Evolutionary conservation across 2,113 vertebrate genomes (phyloP), one percentile per base, ranked within the genome.

Genomic region (Setophaga petechia): DNA sequence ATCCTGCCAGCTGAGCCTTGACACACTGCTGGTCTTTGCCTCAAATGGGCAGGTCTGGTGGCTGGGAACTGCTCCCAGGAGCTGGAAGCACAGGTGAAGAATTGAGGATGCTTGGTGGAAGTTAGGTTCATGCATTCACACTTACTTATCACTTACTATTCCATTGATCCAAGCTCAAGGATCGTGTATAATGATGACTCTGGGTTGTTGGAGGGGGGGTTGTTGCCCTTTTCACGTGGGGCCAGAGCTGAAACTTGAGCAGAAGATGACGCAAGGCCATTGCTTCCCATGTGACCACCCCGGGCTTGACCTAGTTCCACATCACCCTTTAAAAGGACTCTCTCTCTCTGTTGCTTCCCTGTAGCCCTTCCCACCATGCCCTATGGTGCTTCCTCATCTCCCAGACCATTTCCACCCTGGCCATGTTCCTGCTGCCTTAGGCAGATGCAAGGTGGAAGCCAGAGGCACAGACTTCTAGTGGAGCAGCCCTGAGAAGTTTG

Each of bases 1-100:
- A 63, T 94, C 55, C 46, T 96, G 93, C 84, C 94, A 96, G 83
- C 89, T 75, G 58, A 85, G 88, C 90, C 6, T n/a, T 52, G 65
- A 28, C 74, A 75, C 43, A 62, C 57, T 54, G 51, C 43, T 54
- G 52, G 31, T 68, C 58, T 89, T 39, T 94, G 80, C 80, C 80
- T 80, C 80, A 87, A 89, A 94, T 66, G 93, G 95, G 76, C 90
- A 95, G 92, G 39, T 89, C 86, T 1, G 0, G 4, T 0, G 0
- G 37, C 58, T 61, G 15, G 35, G 78, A 93, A 12, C 55, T 51
- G 52, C 17, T 80, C 51, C 46, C 15, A 33, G 72, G 47, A 77
- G 24, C 66, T 91, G n/a, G 46, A 77, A 49, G 31, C 2, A 2
- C 35, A 39, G 37, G 58, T 69, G 91, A 77, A 63, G 78, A 82